Conservation (phyloP, 2,888 invertebrate genomes). For the Chironomus tentans region DNA sequence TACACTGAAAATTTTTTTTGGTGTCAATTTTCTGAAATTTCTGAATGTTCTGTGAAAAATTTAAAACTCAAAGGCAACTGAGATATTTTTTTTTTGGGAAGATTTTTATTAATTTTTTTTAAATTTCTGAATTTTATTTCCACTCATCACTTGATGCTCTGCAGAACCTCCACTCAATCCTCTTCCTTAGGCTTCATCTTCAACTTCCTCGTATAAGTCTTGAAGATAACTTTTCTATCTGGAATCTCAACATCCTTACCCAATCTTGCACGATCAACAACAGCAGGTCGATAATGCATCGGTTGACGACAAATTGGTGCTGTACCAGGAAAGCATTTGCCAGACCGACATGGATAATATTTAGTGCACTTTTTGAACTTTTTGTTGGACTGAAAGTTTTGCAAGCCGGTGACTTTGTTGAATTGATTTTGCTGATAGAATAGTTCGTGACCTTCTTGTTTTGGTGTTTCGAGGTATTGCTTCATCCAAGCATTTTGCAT, state of each 20-base stretch:
- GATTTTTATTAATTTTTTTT: too few relatives aligned
- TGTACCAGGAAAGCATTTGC: not conserved
- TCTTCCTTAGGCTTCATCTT: too few relatives aligned
- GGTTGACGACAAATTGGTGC: not conserved
- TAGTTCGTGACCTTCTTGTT: not conserved
- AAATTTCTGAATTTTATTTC: too few relatives aligned
- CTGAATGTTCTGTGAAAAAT: too few relatives aligned
- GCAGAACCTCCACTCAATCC: too few relatives aligned
- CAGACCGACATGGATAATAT: not conserved
- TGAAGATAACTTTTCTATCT: not conserved
- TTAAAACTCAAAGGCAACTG: not conserved
- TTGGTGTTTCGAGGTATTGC: not conserved
- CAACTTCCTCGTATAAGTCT: not conserved
- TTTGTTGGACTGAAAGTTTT: not conserved
- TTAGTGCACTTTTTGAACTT: not conserved
- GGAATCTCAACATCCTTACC: not conserved
- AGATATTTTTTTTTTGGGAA: not conserved
- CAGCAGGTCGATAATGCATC: not conserved
- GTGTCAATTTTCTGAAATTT: too few relatives aligned
- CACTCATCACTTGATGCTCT: too few relatives aligned
- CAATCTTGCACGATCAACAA: not conserved
- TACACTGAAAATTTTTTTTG: too few relatives aligned
- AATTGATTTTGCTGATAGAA: conserved; percentile 3
- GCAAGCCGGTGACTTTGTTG: not conserved
- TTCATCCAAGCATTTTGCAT: not conserved